Conservation (phyloP, 2,113 vertebrate species). For the Galemys pyrenaicus region DNA sequence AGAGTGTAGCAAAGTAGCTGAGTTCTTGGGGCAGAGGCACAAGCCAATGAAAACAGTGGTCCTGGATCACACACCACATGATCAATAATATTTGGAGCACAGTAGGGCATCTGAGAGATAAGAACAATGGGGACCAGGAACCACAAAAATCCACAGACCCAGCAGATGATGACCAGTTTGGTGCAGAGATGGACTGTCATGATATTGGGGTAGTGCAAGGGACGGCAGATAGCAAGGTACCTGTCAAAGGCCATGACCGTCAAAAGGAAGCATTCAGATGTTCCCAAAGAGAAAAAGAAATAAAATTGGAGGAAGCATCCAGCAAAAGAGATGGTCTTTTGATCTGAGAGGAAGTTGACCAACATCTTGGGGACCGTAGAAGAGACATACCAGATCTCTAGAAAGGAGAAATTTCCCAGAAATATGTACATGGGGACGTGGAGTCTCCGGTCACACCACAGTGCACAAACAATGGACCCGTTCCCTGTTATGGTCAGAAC, state of each 20-base stretch:
- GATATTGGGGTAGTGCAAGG: slow-evolving; percentile 52
- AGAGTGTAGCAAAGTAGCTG: slow-evolving; percentile 66
- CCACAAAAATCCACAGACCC: slow-evolving; percentile 59
- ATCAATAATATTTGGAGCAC: slow-evolving; percentile 51
- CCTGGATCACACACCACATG: slow-evolving; percentile 63
- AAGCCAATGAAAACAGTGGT: slow-evolving; percentile 48
- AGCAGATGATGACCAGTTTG: slow-evolving; percentile 60
- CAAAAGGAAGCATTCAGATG: slow-evolving; percentile 64
- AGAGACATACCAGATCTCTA: slow-evolving; percentile 62
- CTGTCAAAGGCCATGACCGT: slow-evolving; percentile 54
- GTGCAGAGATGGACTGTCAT: slow-evolving; percentile 38
- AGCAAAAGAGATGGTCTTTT: slow-evolving; percentile 48
- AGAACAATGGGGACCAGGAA: slow-evolving; percentile 47
- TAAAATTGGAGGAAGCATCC: slow-evolving; percentile 64
- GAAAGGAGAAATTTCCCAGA: slow-evolving; percentile 64
- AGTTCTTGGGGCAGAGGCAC: slow-evolving; percentile 35
- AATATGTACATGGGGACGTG: slow-evolving; percentile 56
- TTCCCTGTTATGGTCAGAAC: slow-evolving; percentile 44
- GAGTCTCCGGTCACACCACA: slow-evolving; percentile 7
- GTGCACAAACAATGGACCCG: slow-evolving; percentile 39
- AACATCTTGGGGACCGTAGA: slow-evolving; percentile 64
- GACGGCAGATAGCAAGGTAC: slow-evolving; percentile 54
- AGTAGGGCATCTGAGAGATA: slow-evolving; percentile 58
- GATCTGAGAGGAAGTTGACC: slow-evolving; percentile 49
- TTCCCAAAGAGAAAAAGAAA: slow-evolving; percentile 65